Percentiles rank a stretch among this genome's conserved stretches.
Evolutionary conservation across 2,797 vertebrate genomes (phyloP).

Genomic region (Oryzias dopingdopingensis): DNA sequence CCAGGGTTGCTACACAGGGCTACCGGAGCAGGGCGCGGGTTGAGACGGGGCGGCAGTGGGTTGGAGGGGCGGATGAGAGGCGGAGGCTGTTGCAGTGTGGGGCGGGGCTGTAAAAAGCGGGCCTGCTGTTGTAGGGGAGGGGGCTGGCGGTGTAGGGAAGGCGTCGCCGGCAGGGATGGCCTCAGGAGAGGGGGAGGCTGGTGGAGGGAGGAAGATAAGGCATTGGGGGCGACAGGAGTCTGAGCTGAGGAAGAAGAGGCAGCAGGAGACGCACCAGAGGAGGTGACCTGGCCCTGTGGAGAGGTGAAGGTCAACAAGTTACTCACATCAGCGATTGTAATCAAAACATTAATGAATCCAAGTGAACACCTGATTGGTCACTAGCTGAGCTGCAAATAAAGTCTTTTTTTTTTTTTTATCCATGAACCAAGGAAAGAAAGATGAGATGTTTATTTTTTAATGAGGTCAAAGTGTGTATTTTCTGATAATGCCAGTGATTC

Average conservation of each 20-base stretch:
- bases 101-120: slow-evolving; percentile 90
- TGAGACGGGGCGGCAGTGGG: slow-evolving; percentile 90
- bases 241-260: slow-evolving; percentile 78
- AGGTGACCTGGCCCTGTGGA: slow-evolving; percentile 75
- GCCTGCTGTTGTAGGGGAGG: slow-evolving; percentile 95
- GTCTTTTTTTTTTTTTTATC: too few relatives aligned
- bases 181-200: slow-evolving; percentile 95
- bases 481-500: too few relatives aligned
- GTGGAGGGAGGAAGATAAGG: slow-evolving; percentile 81
- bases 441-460: too few relatives aligned
- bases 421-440: too few relatives aligned
- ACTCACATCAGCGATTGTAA: background rate
- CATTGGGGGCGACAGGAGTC: slow-evolving; percentile 71
- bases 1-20: slow-evolving; percentile 54
- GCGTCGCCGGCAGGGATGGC: slow-evolving; percentile 89
- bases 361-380: too few relatives aligned
- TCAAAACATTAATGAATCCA: too few relatives aligned
- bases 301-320: slow-evolving; percentile 8
- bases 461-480: too few relatives aligned
- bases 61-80: slow-evolving; percentile 94
- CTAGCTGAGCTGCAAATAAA: too few relatives aligned
- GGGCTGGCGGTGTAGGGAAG: slow-evolving; percentile 93
- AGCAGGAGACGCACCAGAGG: slow-evolving; percentile 86
- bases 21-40: slow-evolving; percentile 86
- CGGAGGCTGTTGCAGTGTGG: slow-evolving; percentile 89